Evolutionary conservation across 2,797 vertebrate species (phyloP).

Genomic region (Sebastes hubbsi): DNA sequence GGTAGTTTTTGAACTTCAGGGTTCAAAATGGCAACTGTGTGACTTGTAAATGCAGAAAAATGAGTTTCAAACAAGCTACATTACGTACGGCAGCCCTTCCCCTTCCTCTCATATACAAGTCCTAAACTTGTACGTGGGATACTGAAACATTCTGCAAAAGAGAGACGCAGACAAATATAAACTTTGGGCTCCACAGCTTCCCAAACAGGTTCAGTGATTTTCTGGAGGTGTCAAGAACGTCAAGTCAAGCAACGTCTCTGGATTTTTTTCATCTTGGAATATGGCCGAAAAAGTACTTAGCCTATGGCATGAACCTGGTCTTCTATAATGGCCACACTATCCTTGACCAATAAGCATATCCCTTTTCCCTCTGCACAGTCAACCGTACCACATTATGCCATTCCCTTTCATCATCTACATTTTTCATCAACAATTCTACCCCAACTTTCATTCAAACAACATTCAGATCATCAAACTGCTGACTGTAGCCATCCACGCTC

Average conservation of each 20-base stretch:
- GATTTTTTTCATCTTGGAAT: background rate
- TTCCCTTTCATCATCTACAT: background rate
- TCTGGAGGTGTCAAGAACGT: background rate
- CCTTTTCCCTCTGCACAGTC: background rate
- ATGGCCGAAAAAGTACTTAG: background rate
- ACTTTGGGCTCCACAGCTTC: background rate
- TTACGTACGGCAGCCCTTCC: background rate
- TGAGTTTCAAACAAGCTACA: background rate
- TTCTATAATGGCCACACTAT: background rate
- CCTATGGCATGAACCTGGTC: background rate
- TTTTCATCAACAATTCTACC: constrained; percentile 22
- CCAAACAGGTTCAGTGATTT: background rate
- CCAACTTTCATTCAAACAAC: constrained; percentile 16
- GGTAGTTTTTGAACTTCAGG: background rate
- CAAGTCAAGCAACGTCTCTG: background rate
- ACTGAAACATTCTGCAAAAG: background rate
- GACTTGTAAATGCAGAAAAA: background rate
- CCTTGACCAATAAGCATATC: background rate
- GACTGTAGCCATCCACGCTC: constrained; percentile 14
- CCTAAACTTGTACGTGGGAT: background rate
- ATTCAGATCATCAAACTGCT: constrained; percentile 21
- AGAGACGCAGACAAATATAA: background rate
- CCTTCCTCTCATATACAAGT: background rate
- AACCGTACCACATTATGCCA: background rate
- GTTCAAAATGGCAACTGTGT: background rate